Evolutionary conservation across 1,140 invertebrate genomes (phyloP).

Genomic region (Macrocentrus cingulum): DNA sequence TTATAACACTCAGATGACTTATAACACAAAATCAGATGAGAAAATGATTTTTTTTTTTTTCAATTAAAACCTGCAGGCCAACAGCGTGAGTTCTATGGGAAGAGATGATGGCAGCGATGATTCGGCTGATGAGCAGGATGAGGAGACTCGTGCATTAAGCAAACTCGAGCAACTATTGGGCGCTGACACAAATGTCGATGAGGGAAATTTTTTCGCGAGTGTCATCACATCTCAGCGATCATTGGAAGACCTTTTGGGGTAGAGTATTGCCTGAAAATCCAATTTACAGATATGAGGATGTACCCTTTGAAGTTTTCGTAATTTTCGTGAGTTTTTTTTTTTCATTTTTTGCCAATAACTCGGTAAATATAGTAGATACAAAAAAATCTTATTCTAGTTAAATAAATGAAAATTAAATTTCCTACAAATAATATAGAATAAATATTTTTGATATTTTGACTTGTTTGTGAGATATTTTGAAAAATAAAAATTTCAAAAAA

Average conservation of each 20-base stretch:
- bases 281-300: no score
- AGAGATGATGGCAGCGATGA: constrained; percentile 46
- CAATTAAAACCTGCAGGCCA: constrained; percentile 39
- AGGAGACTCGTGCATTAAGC: constrained; percentile 25
- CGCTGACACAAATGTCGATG: constrained; percentile 41
- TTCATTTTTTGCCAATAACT: no score
- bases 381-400: no score
- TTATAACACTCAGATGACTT: constrained; percentile 4
- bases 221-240: constrained; percentile 47
- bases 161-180: background rate
- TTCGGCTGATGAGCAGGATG: constrained; percentile 41
- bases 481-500: no score
- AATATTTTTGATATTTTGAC: no score
- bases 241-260: constrained; percentile 46
- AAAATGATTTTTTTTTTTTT: constrained; percentile 19
- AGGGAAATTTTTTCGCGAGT: constrained; percentile 49
- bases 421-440: no score
- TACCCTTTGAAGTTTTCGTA: no score
- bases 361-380: no score
- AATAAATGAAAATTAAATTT: no score
- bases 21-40: constrained; percentile 7
- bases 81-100: constrained; percentile 41
- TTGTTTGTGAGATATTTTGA: no score
- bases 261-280: background rate
- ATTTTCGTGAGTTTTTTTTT: background rate